A percentile compares a stretch with the other conserved stretches of the same genome.
Conservation (phyloP, 2,113 vertebrate species). For the Esox niger region DNA sequence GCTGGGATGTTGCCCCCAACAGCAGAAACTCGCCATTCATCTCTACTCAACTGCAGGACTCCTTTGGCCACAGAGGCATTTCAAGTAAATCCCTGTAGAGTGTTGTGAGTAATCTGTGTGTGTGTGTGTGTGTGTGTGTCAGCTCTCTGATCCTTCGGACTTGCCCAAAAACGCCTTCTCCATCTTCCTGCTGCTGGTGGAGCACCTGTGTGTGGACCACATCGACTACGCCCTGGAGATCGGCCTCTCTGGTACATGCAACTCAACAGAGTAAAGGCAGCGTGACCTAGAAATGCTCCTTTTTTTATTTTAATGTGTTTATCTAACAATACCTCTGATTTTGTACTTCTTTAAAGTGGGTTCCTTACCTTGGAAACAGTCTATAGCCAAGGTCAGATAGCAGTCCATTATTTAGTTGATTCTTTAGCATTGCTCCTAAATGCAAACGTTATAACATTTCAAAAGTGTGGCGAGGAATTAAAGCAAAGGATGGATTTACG, state of each 20-base stretch:
- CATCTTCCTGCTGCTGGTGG: slow-evolving; percentile 95
- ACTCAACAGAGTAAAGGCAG: no score
- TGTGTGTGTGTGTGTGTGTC: slow-evolving; percentile 49
- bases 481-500: no score
- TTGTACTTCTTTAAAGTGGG: no score
- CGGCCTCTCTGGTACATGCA: slow-evolving; percentile 88
- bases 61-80: no score
- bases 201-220: slow-evolving; percentile 96
- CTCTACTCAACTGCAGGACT: no score
- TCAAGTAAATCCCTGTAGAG: neutral
- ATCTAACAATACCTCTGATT: neutral
- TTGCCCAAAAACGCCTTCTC: slow-evolving; percentile 96
- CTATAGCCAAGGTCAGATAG: no score
- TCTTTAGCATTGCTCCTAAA: no score
- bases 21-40: no score
- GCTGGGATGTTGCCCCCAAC: neutral
- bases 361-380: no score
- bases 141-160: slow-evolving; percentile 97
- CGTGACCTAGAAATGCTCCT: neutral
- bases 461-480: no score
- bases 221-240: slow-evolving; percentile 99
- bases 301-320: neutral
- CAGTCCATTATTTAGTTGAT: no score
- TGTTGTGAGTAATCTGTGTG: neutral
- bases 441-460: no score